These are phyloP conservation scores for Saccopteryx leptura DNA, from an alignment of 2,113 vertebrate genomes.

Conservation along the genomic window DNA sequence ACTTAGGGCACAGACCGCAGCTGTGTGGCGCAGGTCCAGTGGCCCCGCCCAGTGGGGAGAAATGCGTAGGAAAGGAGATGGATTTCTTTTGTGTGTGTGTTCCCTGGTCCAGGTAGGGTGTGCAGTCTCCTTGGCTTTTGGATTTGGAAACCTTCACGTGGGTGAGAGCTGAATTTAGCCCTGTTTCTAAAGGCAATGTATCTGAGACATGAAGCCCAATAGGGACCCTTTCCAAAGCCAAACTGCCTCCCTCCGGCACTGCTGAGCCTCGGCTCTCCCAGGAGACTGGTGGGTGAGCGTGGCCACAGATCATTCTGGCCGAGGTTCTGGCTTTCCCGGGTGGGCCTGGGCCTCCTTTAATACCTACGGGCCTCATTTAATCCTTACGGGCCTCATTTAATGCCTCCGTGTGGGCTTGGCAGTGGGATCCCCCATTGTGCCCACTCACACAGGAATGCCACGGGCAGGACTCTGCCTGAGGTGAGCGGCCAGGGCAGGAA, in stretches of 20 bases:
- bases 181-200: constrained; percentile 66
- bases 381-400: constrained; percentile 59
- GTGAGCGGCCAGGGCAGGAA: constrained; percentile 7
- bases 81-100: constrained; percentile 51
- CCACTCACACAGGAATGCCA: constrained; percentile 41
- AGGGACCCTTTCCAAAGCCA: constrained; percentile 29
- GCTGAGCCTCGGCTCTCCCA: background rate
- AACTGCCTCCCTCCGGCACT: background rate
- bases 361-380: constrained; percentile 57
- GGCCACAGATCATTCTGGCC: background rate
- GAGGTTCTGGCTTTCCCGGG: constrained; percentile 28
- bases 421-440: constrained; percentile 56
- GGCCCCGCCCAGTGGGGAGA: background rate
- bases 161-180: constrained; percentile 19
- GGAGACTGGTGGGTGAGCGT: background rate
- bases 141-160: constrained; percentile 51
- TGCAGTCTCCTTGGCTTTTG: constrained; percentile 47
- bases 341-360: constrained; percentile 48
- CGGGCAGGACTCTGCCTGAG: background rate
- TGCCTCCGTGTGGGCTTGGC: constrained; percentile 51
- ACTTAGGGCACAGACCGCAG: background rate
- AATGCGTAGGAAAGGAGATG: background rate
- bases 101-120: background rate
- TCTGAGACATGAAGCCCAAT: constrained; percentile 27
- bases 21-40: background rate